Evolutionary conservation across 1,140 invertebrate species (phyloP).

Genomic region (Oreohelix idahoensis): DNA sequence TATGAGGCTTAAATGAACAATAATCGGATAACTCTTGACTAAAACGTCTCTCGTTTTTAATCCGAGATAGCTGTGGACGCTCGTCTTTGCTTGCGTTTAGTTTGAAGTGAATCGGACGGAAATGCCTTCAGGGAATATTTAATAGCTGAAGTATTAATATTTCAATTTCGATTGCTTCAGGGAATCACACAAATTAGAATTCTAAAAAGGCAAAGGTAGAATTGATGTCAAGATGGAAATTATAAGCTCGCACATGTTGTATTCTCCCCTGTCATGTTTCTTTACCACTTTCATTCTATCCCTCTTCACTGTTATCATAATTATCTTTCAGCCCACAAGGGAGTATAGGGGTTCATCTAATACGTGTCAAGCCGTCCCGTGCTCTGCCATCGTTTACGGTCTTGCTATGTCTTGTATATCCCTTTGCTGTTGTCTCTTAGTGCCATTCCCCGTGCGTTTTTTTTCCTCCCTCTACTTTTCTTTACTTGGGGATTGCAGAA

Average conservation of each 20-base stretch:
- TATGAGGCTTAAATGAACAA: constrained; percentile 5
- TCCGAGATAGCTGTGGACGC: not conserved
- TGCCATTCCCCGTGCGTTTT: too few species aligned
- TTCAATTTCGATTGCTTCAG: not conserved
- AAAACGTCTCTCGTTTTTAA: constrained; percentile 7
- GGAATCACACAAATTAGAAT: not conserved
- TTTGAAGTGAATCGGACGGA: not conserved
- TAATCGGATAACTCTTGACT: not conserved
- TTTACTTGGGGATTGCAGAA: too few species aligned
- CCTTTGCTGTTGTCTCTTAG: too few species aligned
- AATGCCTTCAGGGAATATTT: constrained; percentile 6
- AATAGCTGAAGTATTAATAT: constrained; percentile 2
- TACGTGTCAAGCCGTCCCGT: too few species aligned
- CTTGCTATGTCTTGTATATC: too few species aligned
- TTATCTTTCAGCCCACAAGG: too few species aligned
- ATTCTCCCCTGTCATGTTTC: not conserved
- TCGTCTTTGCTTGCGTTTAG: not conserved
- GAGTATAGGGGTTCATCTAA: too few species aligned
- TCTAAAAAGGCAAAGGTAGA: not conserved
- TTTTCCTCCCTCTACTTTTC: too few species aligned
- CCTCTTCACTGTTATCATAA: not conserved
- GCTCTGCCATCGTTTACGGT: too few species aligned
- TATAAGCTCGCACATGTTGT: not conserved
- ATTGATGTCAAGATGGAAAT: not conserved
- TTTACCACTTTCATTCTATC: not conserved